phyloP scores from a whole-genome alignment of 2,888 invertebrate genomes.

The Gibbula magus region DNA sequence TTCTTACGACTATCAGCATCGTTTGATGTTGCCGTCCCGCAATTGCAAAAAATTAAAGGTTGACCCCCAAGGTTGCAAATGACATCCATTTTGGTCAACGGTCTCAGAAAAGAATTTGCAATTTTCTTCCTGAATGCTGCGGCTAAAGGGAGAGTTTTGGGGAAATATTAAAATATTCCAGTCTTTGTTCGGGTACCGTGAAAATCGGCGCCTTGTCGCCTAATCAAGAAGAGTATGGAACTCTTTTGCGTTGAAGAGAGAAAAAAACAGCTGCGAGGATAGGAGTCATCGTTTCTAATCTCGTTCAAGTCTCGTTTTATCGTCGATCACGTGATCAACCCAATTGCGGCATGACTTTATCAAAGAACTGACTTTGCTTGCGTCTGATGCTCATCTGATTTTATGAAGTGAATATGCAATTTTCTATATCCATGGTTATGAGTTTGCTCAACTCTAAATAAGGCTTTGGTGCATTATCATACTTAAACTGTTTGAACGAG shows the following conservation, averaged over 20 bases:
- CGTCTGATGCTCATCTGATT: background rate
- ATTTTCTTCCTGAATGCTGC: background rate
- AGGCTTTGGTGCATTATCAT: background rate
- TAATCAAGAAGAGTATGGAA: background rate
- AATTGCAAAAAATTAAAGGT: background rate
- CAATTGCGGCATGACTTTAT: conserved; percentile 1
- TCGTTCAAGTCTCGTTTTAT: conserved; percentile 10
- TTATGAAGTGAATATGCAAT: conserved; percentile 13
- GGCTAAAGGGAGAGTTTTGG: background rate
- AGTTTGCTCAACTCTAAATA: background rate
- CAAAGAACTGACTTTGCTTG: background rate
- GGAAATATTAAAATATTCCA: conserved; percentile 18
- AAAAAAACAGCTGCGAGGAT: conserved; percentile 12
- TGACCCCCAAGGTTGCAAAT: background rate
- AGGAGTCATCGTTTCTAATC: background rate
- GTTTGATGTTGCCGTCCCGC: conserved; percentile 3
- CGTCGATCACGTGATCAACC: background rate
- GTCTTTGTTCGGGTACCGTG: conserved; percentile 12
- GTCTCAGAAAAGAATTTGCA: background rate
- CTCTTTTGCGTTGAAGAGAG: conserved; percentile 5
- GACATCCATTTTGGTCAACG: background rate
- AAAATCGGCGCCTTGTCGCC: conserved; percentile 22
- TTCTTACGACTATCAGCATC: background rate
- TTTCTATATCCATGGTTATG: background rate
- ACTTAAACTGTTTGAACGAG: background rate